Percentiles rank a stretch among this genome's conserved stretches.
phyloP scores from a whole-genome alignment of 2,888 invertebrate species.

The Campoplex capitator region DNA sequence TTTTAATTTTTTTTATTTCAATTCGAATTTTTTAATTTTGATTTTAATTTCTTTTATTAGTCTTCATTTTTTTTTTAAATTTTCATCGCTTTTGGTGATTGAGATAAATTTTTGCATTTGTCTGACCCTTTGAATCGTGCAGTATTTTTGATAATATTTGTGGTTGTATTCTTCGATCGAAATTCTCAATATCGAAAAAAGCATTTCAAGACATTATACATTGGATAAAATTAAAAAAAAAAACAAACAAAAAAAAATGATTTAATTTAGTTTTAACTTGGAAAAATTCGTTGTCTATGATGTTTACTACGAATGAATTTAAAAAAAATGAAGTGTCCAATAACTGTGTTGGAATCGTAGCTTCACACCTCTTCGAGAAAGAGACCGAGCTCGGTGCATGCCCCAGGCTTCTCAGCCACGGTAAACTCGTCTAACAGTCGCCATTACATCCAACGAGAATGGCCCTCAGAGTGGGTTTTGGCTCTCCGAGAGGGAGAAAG shows the following conservation, averaged over 20 bases:
- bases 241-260: neutral
- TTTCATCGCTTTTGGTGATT: too few species aligned
- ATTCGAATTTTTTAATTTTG: too few species aligned
- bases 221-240: neutral
- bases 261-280: neutral
- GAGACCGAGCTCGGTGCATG: conserved; percentile 29
- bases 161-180: neutral
- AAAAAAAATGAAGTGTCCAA: neutral
- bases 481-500: conserved; percentile 32
- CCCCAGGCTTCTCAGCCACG: conserved; percentile 55
- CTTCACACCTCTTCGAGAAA: conserved; percentile 15
- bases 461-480: conserved; percentile 44
- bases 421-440: conserved; percentile 70
- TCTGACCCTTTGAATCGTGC: too few species aligned
- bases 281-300: neutral
- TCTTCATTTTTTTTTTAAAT: too few species aligned
- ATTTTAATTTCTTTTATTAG: too few species aligned
- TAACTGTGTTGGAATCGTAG: conserved; percentile 2
- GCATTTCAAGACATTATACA: neutral
- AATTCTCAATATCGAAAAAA: neutral
- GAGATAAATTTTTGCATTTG: too few species aligned
- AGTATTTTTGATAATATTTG: too few species aligned
- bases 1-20: too few species aligned
- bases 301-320: neutral
- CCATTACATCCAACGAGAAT: conserved; percentile 66